Evolutionary conservation across 2,797 vertebrate genomes (phyloP), one percentile per base, ranked within the genome.

Genomic region (Huso huso): DNA sequence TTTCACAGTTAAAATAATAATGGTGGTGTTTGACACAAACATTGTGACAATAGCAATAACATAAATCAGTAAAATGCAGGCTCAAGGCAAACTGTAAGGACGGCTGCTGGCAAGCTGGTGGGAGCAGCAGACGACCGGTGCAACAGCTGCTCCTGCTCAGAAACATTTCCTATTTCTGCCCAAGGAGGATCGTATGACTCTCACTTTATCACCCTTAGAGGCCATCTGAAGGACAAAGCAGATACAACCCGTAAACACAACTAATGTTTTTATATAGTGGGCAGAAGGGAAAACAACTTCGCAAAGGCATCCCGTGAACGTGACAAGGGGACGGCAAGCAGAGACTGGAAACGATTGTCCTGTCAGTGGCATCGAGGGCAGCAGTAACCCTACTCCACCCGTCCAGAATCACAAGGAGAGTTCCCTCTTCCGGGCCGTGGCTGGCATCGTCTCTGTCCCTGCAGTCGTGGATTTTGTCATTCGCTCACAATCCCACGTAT

Each of bases 121-220:
- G 79, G 83, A 68, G 75, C 83, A 80, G 82, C 83, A 81, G 74
- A 23, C 76, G 84, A 87, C 84, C 84, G 81, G 84, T 81, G 83
- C 81, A 88, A 87, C 94, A 96, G 93, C 94, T 96, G 94, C 82
- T 84, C 85, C 71, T 75, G 85, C 82, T 79, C 86, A 86, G 88
- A 89, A 86, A 88, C 89, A 86, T 88, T 93, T 93, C 92, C 90
- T 91, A 91, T 91, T 92, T 89, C 84, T 90, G 87, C 88, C 80
- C 78, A 79, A 87, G 86, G 85, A 91, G 83, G 92, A 93, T 96
- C 92, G 66, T 81, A 87, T 96, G 91, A 86, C 93, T 95, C 88
- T 88, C 92, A 89, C 92, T 96, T 95, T 94, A 93, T 93, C 94
- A 85, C 92, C 91, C 85, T 80, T 90, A 82, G 89, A 94, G 93